Evolutionary conservation across 2,888 invertebrate species (phyloP).

Genomic region (Acronicta psi): DNA sequence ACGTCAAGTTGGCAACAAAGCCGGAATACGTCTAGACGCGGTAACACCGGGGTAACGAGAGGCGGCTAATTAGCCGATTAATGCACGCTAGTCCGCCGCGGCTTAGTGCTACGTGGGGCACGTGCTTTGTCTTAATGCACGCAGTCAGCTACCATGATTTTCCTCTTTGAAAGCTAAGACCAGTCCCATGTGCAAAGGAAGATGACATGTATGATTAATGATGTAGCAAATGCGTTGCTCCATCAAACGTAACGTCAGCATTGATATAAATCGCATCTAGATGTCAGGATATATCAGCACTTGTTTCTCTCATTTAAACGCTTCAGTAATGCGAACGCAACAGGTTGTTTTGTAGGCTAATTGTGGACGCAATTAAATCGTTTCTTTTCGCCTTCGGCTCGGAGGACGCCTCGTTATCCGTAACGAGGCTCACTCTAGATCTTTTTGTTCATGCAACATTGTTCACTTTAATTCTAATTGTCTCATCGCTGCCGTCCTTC

Average conservation of each 20-base stretch:
- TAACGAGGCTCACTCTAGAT: constrained; percentile 67
- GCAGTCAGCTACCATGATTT: constrained; percentile 18
- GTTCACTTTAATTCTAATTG: constrained; percentile 69
- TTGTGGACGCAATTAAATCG: constrained; percentile 79
- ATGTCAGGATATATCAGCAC: constrained; percentile 51
- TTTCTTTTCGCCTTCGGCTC: constrained; percentile 74
- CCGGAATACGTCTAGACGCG: constrained; percentile 75
- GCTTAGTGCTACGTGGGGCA: constrained; percentile 36
- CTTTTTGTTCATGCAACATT: constrained; percentile 70
- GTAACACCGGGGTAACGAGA: constrained; percentile 61
- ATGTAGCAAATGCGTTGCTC: constrained; percentile 2
- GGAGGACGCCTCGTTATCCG: constrained; percentile 70
- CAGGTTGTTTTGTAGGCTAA: constrained; percentile 83
- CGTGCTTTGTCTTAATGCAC: constrained; percentile 46
- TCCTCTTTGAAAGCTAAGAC: constrained; percentile 11
- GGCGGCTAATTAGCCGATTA: constrained; percentile 73
- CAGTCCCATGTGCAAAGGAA: constrained; percentile 3
- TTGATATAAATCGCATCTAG: constrained; percentile 38
- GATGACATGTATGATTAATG: constrained; percentile 4
- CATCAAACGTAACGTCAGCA: constrained; percentile 27
- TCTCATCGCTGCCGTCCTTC: constrained; percentile 55
- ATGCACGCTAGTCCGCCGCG: constrained; percentile 55
- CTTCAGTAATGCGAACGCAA: constrained; percentile 71
- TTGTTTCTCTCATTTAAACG: constrained; percentile 63
- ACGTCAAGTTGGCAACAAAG: constrained; percentile 59